A percentile compares a stretch with the other conserved stretches of the same genome.
Conservation (phyloP, 2,797 vertebrate species). For the Peromyscus attwateri region DNA sequence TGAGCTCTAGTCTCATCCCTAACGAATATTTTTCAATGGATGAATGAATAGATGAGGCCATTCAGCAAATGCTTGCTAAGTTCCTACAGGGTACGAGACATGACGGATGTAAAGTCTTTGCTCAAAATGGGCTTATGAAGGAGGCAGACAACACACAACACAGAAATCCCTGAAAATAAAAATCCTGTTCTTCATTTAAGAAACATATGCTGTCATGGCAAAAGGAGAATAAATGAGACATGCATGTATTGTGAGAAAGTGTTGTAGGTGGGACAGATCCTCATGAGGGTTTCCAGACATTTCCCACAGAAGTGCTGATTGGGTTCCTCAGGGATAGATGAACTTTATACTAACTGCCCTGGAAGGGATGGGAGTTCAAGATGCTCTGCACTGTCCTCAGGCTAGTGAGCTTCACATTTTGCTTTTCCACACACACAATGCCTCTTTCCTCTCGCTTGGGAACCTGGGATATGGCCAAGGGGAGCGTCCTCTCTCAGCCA, state of each 20-base stretch:
- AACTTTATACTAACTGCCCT: background rate
- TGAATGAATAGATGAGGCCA: background rate
- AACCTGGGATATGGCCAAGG: background rate
- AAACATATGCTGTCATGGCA: rapidly evolving
- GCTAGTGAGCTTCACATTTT: background rate
- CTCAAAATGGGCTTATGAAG: background rate
- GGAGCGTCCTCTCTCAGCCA: background rate
- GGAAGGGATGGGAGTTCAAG: no score
- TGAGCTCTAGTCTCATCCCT: background rate
- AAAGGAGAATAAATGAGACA: background rate
- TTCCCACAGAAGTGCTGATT: background rate
- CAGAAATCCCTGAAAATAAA: no score
- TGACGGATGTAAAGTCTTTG: background rate
- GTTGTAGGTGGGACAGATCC: no score
- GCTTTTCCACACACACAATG: background rate
- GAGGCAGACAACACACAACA: background rate
- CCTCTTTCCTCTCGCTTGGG: background rate
- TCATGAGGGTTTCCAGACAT: background rate
- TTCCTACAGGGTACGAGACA: background rate
- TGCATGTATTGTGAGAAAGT: no score
- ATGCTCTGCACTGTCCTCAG: background rate
- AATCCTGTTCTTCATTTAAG: background rate
- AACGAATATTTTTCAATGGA: background rate
- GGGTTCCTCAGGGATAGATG: background rate
- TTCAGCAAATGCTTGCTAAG: background rate